Percentiles rank a stretch among this genome's conserved stretches.
phyloP scores from a whole-genome alignment of 2,888 invertebrate species.

The Lydus trimaculatus region DNA sequence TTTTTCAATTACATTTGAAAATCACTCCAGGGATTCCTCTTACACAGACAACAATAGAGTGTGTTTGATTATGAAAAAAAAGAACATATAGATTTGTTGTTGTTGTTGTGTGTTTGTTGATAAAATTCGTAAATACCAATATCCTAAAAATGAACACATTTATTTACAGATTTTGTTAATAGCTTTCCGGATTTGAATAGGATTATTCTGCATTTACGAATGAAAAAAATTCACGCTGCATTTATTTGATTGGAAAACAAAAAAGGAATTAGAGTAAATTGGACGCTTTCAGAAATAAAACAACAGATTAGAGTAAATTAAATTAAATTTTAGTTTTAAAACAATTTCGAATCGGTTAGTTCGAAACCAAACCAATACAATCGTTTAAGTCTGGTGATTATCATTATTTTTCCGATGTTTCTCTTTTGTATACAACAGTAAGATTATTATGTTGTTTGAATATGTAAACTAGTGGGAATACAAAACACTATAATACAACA shows the following conservation, averaged over 20 bases:
- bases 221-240: neutral
- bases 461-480: neutral
- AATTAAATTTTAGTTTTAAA: slow-evolving; percentile 1
- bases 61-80: neutral
- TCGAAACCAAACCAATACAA: neutral
- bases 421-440: neutral
- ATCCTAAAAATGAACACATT: slow-evolving; percentile 3
- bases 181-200: slow-evolving; percentile 4
- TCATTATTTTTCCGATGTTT: neutral
- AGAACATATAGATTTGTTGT: neutral
- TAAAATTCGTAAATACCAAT: neutral
- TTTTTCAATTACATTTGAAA: neutral
- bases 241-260: neutral
- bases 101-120: neutral
- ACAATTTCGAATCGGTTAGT: neutral
- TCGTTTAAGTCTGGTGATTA: neutral
- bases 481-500: neutral
- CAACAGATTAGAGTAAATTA: neutral
- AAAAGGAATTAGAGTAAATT: neutral
- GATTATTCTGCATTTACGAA: slow-evolving; percentile 4
- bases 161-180: slow-evolving; percentile 10
- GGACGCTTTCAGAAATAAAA: neutral
- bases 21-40: neutral
- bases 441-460: neutral
- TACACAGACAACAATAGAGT: neutral